Conservation (phyloP, 2,797 vertebrate genomes). For the Aulostomus chinensis region DNA sequence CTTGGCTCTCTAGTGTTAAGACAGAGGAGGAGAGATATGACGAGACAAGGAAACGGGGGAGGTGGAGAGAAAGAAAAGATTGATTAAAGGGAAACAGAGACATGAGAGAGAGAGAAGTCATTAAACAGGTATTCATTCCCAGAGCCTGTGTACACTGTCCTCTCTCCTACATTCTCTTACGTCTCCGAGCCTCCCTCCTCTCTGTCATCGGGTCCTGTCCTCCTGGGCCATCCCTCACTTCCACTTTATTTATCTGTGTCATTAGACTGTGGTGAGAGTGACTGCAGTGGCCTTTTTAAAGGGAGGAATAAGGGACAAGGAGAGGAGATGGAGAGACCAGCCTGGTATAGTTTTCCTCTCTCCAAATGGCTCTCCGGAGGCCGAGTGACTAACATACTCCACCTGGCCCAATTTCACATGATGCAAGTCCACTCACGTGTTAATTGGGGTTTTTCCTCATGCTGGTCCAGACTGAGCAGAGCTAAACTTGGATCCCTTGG, state of each 20-base stretch:
- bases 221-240: slow-evolving; percentile 20
- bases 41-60: slow-evolving; percentile 15
- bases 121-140: slow-evolving; percentile 50
- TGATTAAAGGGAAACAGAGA: slow-evolving; percentile 9
- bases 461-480: slow-evolving; percentile 25
- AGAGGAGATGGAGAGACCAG: slow-evolving; percentile 28
- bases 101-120: slow-evolving; percentile 24
- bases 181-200: neutral
- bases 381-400: slow-evolving; percentile 21
- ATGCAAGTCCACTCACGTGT: slow-evolving; percentile 35
- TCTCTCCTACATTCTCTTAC: neutral
- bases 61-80: slow-evolving; percentile 8
- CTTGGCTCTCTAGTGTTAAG: slow-evolving; percentile 24
- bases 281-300: slow-evolving; percentile 29
- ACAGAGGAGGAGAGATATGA: slow-evolving; percentile 10
- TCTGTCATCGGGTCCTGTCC: slow-evolving; percentile 9
- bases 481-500: slow-evolving; percentile 22
- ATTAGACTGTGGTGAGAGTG: slow-evolving; percentile 35
- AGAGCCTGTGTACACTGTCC: slow-evolving; percentile 19
- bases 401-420: slow-evolving; percentile 38
- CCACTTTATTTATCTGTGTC: slow-evolving; percentile 26
- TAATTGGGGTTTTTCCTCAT: slow-evolving; percentile 38
- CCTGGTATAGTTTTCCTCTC: slow-evolving; percentile 15
- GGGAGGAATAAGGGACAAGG: slow-evolving; percentile 8
- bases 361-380: slow-evolving; percentile 34